Conservation (phyloP, 2,113 vertebrate genomes). For the Oriolus oriolus region DNA sequence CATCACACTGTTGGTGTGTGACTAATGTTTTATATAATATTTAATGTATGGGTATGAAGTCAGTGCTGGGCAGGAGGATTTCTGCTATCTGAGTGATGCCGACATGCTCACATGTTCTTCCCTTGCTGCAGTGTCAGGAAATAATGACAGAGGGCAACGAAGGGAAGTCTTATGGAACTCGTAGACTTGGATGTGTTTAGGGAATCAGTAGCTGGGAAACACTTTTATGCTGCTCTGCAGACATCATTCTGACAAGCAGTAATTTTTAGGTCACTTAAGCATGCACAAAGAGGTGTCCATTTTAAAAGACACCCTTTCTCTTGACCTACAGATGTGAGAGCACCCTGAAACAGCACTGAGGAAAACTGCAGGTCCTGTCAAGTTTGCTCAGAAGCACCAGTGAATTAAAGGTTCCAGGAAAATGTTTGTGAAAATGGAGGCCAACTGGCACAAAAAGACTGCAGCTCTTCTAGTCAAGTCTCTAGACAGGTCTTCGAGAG, state of each 20-base stretch:
- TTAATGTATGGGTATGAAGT: background rate
- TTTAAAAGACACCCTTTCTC: background rate
- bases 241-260: background rate
- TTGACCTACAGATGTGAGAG: background rate
- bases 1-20: background rate
- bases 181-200: background rate
- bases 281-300: background rate
- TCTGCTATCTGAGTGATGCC: background rate
- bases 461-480: background rate
- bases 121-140: background rate
- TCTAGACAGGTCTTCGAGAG: background rate
- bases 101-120: background rate
- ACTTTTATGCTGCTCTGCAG: background rate
- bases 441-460: background rate
- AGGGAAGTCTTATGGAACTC: background rate
- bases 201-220: background rate
- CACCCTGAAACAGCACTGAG: background rate
- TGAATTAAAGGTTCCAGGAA: background rate
- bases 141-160: background rate
- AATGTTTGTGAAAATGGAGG: background rate
- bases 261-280: background rate
- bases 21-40: background rate
- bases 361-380: background rate
- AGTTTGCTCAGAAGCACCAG: background rate
- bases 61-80: background rate